Evolutionary conservation across 1,140 invertebrate genomes (phyloP).

Genomic region (Tachypleus tridentatus): DNA sequence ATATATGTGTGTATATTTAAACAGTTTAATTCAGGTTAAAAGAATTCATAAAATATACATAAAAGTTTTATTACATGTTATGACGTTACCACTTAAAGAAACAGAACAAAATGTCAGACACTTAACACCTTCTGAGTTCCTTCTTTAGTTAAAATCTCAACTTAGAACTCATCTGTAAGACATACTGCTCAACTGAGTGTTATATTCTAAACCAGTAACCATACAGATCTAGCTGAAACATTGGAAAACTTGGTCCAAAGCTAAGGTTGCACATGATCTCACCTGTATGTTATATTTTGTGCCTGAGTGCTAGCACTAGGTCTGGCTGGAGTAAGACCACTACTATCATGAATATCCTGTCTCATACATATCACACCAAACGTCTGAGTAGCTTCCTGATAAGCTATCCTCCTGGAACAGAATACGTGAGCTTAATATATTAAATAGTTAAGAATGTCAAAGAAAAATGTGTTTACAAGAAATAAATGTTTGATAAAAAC

Average conservation of each 20-base stretch:
- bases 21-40: too few relatives aligned
- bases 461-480: background rate
- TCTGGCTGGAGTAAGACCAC: conserved; percentile 50
- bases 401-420: conserved; percentile 59
- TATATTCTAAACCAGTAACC: background rate
- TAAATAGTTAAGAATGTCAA: background rate
- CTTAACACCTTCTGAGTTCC: too few relatives aligned
- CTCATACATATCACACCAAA: conserved; percentile 88
- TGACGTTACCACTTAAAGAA: too few relatives aligned
- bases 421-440: background rate
- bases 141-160: too few relatives aligned
- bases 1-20: too few relatives aligned
- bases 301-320: conserved; percentile 67
- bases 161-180: too few relatives aligned
- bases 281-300: conserved; percentile 33
- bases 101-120: too few relatives aligned
- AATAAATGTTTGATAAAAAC: background rate
- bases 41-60: too few relatives aligned
- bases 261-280: background rate
- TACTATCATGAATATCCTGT: conserved; percentile 65
- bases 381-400: conserved; percentile 85
- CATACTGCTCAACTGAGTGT: background rate
- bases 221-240: background rate
- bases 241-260: background rate
- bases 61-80: too few relatives aligned